Conservation (phyloP, 1,140 invertebrate species). For the Drosophila ogumai region DNA sequence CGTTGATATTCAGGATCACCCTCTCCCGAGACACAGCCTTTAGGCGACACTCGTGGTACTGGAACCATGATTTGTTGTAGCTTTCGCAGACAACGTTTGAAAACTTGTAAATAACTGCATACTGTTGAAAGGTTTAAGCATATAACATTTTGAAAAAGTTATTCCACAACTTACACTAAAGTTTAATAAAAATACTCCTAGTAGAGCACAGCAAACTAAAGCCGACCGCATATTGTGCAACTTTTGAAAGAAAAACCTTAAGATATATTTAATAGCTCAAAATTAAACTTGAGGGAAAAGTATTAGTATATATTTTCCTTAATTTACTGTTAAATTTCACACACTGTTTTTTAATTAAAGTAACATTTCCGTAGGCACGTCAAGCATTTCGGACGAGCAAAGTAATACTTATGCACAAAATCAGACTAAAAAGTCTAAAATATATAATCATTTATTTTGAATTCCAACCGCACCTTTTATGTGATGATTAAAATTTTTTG, state of each 20-base stretch:
- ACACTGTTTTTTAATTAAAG: too few relatives aligned
- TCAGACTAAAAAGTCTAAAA: too few relatives aligned
- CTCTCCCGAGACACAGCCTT: neutral
- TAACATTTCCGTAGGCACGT: too few relatives aligned
- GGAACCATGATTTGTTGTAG: slow-evolving; percentile 1
- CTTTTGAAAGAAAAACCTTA: neutral
- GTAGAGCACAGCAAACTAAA: neutral
- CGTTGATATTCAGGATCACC: neutral
- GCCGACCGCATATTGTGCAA: neutral
- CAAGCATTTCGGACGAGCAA: too few relatives aligned
- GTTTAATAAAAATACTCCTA: neutral
- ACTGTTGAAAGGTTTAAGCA: neutral
- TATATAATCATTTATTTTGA: neutral
- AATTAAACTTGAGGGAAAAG: too few relatives aligned
- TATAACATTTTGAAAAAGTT: neutral
- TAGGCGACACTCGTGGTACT: neutral
- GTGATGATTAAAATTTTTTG: neutral
- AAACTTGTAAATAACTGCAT: neutral
- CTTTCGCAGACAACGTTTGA: neutral
- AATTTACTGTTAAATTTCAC: too few relatives aligned
- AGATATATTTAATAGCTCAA: neutral
- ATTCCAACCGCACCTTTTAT: neutral
- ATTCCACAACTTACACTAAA: neutral
- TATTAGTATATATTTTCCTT: too few relatives aligned
- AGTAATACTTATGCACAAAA: too few relatives aligned